These are phyloP conservation scores for Chelon labrosus DNA, from an alignment of 2,797 vertebrate species.

Conservation along the genomic window DNA sequence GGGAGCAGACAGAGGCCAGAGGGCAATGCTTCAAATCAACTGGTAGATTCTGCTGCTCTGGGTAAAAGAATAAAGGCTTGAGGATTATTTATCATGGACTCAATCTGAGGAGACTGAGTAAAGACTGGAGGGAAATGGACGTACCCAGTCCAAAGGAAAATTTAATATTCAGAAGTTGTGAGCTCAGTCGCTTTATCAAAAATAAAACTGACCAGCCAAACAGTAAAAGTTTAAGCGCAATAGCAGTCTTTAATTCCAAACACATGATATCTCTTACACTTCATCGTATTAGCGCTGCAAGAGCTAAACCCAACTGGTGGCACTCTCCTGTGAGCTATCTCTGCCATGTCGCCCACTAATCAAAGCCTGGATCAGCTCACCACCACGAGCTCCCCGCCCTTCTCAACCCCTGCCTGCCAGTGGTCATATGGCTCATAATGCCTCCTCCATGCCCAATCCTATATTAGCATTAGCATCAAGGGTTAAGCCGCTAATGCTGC, in stretches of 20 bases:
- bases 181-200: background rate
- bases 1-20: conserved; percentile 41
- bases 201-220: background rate
- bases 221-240: background rate
- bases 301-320: conserved; percentile 49
- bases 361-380: conserved; percentile 53
- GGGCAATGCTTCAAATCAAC: conserved; percentile 59
- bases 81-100: conserved; percentile 23
- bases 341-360: conserved; percentile 67
- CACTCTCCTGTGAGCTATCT: conserved; percentile 47
- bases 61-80: conserved; percentile 24
- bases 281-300: conserved; percentile 56
- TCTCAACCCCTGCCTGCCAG: conserved; percentile 41
- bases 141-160: conserved; percentile 13
- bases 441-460: conserved; percentile 64
- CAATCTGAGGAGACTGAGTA: background rate
- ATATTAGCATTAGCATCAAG: conserved; percentile 74
- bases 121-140: background rate
- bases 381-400: conserved; percentile 22
- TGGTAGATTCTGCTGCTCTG: conserved; percentile 40
- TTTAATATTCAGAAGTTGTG: background rate
- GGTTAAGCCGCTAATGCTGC: conserved; percentile 77
- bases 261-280: conserved; percentile 20
- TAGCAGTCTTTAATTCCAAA: conserved; percentile 30
- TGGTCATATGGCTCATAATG: conserved; percentile 67